These are phyloP conservation scores for Macaria notata DNA, from an alignment of 2,888 invertebrate genomes.

Conservation along the genomic window DNA sequence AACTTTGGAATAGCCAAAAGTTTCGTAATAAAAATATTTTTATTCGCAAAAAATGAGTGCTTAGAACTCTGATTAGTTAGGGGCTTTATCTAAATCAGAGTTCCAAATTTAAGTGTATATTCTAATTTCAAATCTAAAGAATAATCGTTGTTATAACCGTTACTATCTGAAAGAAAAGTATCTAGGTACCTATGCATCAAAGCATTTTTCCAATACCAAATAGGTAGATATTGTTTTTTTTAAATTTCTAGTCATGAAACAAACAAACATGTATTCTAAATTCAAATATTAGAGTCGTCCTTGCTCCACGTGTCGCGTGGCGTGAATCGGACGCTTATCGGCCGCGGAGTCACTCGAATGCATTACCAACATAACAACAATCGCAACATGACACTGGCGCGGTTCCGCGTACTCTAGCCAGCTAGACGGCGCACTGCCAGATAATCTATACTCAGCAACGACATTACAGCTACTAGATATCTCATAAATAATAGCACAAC, in stretches of 20 bases:
- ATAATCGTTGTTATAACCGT: too few species aligned
- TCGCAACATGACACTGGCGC: slow-evolving; percentile 47
- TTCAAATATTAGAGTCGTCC: slow-evolving; percentile 8
- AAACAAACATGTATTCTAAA: background rate
- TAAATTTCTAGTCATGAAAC: too few species aligned
- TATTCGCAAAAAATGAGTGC: slow-evolving; percentile 7
- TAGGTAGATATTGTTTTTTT: too few species aligned
- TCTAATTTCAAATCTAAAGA: too few species aligned
- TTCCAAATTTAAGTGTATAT: background rate
- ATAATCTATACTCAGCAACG: too few species aligned
- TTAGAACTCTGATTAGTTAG: slow-evolving; percentile 12
- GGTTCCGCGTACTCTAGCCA: slow-evolving; percentile 66
- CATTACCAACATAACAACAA: slow-evolving; percentile 23
- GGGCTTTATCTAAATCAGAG: background rate
- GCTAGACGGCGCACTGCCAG: slow-evolving; percentile 42
- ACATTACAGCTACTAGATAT: too few species aligned
- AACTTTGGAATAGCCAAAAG: slow-evolving; percentile 60
- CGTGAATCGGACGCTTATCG: slow-evolving; percentile 19
- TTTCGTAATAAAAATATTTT: slow-evolving; percentile 41
- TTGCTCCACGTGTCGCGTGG: slow-evolving; percentile 13
- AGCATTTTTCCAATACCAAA: too few species aligned
- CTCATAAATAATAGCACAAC: too few species aligned
- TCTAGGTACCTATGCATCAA: too few species aligned
- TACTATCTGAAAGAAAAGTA: too few species aligned
- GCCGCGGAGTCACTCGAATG: slow-evolving; percentile 12